Percentiles rank a stretch among this genome's conserved stretches.
Conservation (phyloP, 2,113 vertebrate genomes). For the Strix aluco region DNA sequence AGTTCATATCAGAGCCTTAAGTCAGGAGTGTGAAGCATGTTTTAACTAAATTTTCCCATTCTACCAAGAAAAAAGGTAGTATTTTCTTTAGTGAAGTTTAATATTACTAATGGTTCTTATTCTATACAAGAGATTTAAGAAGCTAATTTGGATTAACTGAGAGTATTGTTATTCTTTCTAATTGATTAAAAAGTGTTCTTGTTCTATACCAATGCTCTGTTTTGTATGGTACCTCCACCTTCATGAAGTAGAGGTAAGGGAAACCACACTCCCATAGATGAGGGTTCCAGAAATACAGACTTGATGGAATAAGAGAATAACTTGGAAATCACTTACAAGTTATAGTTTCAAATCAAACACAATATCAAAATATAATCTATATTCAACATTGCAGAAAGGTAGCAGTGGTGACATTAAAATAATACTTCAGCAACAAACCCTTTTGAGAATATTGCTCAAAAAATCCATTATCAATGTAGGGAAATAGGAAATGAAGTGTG, state of each 20-base stretch:
- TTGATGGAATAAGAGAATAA: background rate
- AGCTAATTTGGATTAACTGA: constrained; percentile 37
- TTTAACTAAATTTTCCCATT: constrained; percentile 39
- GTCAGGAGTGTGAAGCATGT: constrained; percentile 20
- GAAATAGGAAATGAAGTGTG: background rate
- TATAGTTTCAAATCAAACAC: background rate
- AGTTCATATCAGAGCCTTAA: constrained; percentile 47
- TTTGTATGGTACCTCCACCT: background rate
- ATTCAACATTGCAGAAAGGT: background rate
- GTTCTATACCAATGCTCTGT: background rate
- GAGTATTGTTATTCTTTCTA: constrained; percentile 31
- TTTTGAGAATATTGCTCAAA: background rate
- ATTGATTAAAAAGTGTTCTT: constrained; percentile 26
- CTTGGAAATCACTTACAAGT: background rate
- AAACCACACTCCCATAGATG: background rate
- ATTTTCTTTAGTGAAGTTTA: constrained; percentile 37
- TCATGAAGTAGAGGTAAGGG: background rate
- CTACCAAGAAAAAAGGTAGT: background rate
- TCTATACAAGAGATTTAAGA: constrained; percentile 48
- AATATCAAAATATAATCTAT: background rate
- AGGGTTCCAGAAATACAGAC: background rate
- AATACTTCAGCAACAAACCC: background rate
- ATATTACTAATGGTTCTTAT: constrained; percentile 54
- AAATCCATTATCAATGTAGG: background rate
- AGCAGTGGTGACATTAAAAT: background rate